phyloP scores from a whole-genome alignment of 2,113 vertebrate species.

The Chrysochloris asiatica region DNA sequence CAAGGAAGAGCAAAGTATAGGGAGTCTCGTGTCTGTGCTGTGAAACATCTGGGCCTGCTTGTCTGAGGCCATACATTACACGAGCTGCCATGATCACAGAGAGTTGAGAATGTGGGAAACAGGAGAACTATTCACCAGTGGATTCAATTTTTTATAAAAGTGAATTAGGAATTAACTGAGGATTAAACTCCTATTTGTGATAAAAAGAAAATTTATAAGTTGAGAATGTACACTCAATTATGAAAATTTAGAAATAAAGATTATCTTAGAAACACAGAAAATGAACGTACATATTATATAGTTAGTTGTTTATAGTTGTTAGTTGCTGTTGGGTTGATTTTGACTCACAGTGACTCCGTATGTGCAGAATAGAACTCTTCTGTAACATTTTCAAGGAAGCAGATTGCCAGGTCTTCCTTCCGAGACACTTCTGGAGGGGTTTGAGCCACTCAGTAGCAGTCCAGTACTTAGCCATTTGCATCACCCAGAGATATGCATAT shows the following conservation, averaged over 20 bases:
- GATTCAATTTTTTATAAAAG: slow-evolving; percentile 13
- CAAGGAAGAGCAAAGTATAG: background rate
- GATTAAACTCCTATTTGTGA: slow-evolving; percentile 16
- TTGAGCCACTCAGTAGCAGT: background rate
- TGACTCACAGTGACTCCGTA: background rate
- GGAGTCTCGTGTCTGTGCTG: background rate
- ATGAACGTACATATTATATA: background rate
- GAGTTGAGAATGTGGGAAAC: background rate
- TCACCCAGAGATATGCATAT: background rate
- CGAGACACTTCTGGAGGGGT: background rate
- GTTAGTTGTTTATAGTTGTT: background rate
- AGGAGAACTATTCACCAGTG: background rate
- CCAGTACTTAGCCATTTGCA: background rate
- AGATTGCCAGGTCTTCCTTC: background rate
- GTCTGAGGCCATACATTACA: slow-evolving; percentile 28
- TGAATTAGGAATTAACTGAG: slow-evolving; percentile 60
- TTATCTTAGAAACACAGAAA: background rate
- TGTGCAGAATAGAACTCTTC: background rate
- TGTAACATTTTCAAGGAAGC: background rate
- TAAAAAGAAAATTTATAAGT: slow-evolving; percentile 21
- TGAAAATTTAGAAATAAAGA: background rate
- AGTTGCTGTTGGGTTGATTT: background rate
- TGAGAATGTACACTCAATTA: background rate
- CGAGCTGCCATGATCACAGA: background rate
- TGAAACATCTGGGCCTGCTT: slow-evolving; percentile 51